Conservation (phyloP, 92 coral and sea anemone genomes). For the Palythoa grandiflora region DNA sequence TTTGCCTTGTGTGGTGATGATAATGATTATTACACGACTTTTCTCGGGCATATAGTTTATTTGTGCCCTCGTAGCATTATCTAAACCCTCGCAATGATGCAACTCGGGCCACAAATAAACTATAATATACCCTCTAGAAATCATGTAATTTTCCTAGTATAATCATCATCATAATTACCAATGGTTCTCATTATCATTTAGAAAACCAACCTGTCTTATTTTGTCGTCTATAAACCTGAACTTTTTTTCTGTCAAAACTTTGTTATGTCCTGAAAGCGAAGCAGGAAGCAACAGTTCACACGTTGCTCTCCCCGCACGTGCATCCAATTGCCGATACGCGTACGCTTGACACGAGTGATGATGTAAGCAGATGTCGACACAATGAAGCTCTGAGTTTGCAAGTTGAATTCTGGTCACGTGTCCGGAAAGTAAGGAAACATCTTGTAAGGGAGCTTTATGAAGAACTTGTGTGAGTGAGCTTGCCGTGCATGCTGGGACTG, state of each 20-base stretch:
- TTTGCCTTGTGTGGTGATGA: no score
- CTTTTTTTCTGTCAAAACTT: background rate
- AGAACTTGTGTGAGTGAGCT: constrained; percentile 5
- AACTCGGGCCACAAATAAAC: no score
- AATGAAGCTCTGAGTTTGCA: constrained; percentile 22
- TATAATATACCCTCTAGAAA: no score
- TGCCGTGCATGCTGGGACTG: constrained; percentile 8
- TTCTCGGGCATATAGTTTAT: no score
- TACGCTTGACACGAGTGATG: constrained; percentile 38
- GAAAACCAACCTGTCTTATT: background rate
- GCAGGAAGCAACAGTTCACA: constrained; percentile 29
- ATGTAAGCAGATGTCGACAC: constrained; percentile 43
- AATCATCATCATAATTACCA: background rate
- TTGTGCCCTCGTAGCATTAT: no score
- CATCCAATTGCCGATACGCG: background rate
- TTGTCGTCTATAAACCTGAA: background rate
- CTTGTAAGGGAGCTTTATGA: background rate
- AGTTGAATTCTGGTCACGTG: background rate
- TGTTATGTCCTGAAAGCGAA: background rate
- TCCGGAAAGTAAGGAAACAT: background rate
- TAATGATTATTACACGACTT: no score
- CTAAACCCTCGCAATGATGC: no score
- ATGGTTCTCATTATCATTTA: background rate
- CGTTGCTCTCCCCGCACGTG: background rate
- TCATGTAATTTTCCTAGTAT: background rate